phyloP scores from a whole-genome alignment of 1,140 invertebrate species.

The Argopecten irradians region DNA sequence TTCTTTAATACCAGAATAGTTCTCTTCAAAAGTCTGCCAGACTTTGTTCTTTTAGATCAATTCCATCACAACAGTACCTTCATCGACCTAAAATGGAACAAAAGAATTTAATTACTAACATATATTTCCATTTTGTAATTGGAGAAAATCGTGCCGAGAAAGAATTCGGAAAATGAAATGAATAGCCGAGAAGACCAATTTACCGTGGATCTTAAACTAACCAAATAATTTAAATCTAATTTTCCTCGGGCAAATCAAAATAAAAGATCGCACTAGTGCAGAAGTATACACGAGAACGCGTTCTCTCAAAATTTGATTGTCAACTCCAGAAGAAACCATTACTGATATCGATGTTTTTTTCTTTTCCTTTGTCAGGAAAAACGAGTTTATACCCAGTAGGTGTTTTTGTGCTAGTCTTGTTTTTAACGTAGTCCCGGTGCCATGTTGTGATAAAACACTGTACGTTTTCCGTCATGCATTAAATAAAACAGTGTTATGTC shows the following conservation, averaged over 20 bases:
- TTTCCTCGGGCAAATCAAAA: not conserved
- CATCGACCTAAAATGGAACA: not conserved
- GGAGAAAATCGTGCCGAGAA: not conserved
- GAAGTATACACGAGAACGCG: not conserved
- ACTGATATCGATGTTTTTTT: not conserved
- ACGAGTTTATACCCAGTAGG: not conserved
- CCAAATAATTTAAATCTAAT: conserved; percentile 13
- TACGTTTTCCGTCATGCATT: no score
- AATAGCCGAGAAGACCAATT: not conserved
- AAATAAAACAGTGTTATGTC: not conserved
- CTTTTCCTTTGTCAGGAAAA: not conserved
- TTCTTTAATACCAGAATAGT: no score
- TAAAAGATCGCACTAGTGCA: not conserved
- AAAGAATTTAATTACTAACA: not conserved
- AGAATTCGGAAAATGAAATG: not conserved
- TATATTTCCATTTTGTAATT: not conserved
- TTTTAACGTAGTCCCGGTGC: no score
- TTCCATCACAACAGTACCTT: not conserved
- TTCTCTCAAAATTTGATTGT: not conserved
- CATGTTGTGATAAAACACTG: no score
- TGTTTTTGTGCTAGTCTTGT: no score
- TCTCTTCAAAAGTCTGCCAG: not conserved
- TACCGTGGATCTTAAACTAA: not conserved
- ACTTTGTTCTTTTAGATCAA: not conserved
- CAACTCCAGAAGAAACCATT: not conserved